phyloP scores from a whole-genome alignment of 35 echinoderm and acorn worm species.

The Hemicentrotus pulcherrimus region DNA sequence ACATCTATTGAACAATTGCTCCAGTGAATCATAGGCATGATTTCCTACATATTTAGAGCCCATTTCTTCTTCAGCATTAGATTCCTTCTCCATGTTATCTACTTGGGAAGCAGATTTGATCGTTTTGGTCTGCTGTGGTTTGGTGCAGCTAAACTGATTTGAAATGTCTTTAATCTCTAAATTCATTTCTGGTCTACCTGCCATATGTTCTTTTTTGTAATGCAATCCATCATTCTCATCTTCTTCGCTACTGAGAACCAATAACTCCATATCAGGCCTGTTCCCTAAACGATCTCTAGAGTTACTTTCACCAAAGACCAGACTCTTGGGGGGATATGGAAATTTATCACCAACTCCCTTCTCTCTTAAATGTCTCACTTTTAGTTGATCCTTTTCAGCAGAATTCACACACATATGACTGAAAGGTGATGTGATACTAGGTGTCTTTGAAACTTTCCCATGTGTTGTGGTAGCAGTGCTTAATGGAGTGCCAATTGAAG shows the following conservation, averaged over 20 bases:
- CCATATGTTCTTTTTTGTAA: background rate
- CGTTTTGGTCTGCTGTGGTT: background rate
- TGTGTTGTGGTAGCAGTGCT: background rate
- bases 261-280: background rate
- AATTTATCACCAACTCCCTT: background rate
- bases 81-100: background rate
- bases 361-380: background rate
- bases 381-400: background rate
- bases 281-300: background rate
- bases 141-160: background rate
- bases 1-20: background rate
- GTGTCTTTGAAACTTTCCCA: background rate
- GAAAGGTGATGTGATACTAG: constrained; percentile 35
- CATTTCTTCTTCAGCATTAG: background rate
- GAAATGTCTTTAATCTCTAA: background rate
- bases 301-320: background rate
- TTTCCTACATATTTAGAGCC: background rate
- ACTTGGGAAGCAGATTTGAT: background rate
- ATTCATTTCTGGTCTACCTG: background rate
- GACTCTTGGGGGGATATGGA: background rate
- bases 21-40: background rate
- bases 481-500: background rate
- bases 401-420: constrained; percentile 4
- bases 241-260: constrained; percentile 8
- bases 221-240: background rate